Evolutionary conservation across 2,113 vertebrate species (phyloP).

Genomic region (Paraplagusia blochii): DNA sequence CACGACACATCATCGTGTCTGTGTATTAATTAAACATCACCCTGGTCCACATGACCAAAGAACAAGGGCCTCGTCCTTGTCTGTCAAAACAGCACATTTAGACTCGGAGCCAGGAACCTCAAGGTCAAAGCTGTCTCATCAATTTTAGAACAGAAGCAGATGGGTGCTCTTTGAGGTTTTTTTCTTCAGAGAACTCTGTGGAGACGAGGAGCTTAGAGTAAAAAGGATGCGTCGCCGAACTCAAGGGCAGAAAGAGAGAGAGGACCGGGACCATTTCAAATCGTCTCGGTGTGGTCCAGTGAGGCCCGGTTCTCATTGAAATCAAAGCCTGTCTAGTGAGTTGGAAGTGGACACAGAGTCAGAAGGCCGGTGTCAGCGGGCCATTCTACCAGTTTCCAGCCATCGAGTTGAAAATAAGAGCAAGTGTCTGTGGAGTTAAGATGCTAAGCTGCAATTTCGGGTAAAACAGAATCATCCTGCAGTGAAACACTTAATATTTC

Average conservation of each 20-base stretch:
- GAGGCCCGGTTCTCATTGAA: slow-evolving; percentile 50
- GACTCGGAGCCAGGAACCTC: slow-evolving; percentile 30
- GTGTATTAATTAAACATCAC: slow-evolving; percentile 38
- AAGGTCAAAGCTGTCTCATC: slow-evolving; percentile 48
- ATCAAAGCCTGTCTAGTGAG: slow-evolving; percentile 36
- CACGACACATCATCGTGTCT: slow-evolving; percentile 1
- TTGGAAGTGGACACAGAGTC: slow-evolving; percentile 23
- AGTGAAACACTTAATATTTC: no score
- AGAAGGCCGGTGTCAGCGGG: slow-evolving; percentile 23
- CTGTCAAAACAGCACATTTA: slow-evolving; percentile 17
- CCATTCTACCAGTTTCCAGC: slow-evolving; percentile 39
- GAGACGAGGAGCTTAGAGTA: background rate
- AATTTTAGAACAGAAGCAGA: slow-evolving; percentile 42
- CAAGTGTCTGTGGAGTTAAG: slow-evolving; percentile 32
- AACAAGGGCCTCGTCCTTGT: slow-evolving; percentile 18
- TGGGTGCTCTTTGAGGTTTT: slow-evolving; percentile 32
- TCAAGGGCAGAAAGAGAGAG: background rate
- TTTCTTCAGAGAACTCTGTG: slow-evolving; percentile 15
- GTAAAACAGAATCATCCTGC: no score
- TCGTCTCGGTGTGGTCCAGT: background rate
- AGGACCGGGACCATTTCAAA: slow-evolving; percentile 3
- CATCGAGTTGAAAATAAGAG: slow-evolving; percentile 46
- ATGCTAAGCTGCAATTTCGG: slow-evolving; percentile 11
- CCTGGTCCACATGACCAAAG: slow-evolving; percentile 5
- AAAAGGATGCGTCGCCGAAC: background rate